These are phyloP conservation scores for Silvanus unidentatus DNA, from an alignment of 2,888 invertebrate genomes.

Conservation along the genomic window DNA sequence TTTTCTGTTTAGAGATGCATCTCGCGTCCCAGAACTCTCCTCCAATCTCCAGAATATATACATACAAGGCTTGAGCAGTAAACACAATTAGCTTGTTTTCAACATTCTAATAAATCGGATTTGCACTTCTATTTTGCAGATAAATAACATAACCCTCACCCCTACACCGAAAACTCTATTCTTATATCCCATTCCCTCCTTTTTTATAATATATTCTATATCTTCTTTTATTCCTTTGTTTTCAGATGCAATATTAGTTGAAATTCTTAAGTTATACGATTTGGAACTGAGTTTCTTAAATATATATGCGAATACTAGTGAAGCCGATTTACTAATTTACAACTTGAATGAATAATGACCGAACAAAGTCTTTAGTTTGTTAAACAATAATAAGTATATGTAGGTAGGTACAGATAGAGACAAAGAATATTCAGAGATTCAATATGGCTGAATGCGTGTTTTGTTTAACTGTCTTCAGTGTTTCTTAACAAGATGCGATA, in stretches of 20 bases:
- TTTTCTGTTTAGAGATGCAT: constrained; percentile 36
- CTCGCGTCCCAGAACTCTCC: constrained; percentile 33
- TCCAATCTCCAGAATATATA: constrained; percentile 39
- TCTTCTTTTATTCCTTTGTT: too few relatives aligned
- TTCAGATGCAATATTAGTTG: too few relatives aligned
- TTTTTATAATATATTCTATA: too few relatives aligned
- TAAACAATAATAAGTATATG: too few relatives aligned
- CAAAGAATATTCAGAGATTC: too few relatives aligned
- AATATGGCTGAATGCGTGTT: too few relatives aligned
- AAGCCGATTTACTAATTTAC: constrained; percentile 5
- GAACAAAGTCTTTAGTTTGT: too few relatives aligned
- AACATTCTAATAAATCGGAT: constrained; percentile 43
- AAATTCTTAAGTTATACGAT: too few relatives aligned
- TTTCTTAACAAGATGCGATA: too few relatives aligned
- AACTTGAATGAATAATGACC: constrained; percentile 7
- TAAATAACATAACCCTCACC: constrained; percentile 17
- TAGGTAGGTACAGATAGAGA: too few relatives aligned
- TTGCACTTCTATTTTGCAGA: constrained; percentile 35
- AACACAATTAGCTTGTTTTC: constrained; percentile 44
- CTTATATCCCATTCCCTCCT: constrained; percentile 10
- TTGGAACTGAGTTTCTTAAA: too few relatives aligned
- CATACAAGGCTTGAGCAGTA: constrained; percentile 37
- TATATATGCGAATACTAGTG: not conserved
- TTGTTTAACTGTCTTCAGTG: too few relatives aligned
- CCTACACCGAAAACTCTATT: not conserved